phyloP scores from a whole-genome alignment of 1,140 invertebrate species.

The honey bee (Apis mellifera) region DNA sequence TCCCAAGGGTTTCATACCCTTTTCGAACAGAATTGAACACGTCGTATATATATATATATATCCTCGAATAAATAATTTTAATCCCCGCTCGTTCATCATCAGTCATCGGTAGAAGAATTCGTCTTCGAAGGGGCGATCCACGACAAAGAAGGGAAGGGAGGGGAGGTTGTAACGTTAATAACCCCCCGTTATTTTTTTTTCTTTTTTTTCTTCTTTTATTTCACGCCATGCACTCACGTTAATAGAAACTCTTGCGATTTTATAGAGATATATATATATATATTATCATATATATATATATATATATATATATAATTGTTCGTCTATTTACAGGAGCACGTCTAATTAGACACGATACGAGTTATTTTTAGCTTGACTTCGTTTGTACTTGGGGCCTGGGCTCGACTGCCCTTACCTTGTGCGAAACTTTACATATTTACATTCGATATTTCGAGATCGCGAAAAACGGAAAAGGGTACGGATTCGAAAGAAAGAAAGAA shows the following conservation, averaged over 20 bases:
- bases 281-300: too few species aligned
- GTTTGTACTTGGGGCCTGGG: conserved; percentile 81
- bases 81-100: neutral
- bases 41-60: neutral
- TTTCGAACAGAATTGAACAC: neutral
- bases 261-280: neutral
- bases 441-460: conserved; percentile 51
- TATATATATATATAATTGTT: neutral
- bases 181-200: too few species aligned
- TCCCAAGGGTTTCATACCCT: conserved; percentile 38
- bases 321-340: conserved; percentile 51
- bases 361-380: conserved; percentile 72
- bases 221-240: neutral
- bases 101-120: neutral
- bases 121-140: conserved; percentile 4
- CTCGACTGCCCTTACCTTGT: conserved; percentile 71
- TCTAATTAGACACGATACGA: conserved; percentile 75
- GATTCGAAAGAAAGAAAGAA: neutral
- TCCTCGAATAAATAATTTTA: conserved; percentile 11
- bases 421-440: conserved; percentile 79
- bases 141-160: neutral
- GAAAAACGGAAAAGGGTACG: too few species aligned
- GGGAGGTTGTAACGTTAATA: too few species aligned
- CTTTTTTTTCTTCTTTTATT: neutral
- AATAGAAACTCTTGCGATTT: conserved; percentile 53